Evolutionary conservation across 2,797 vertebrate species (phyloP), one percentile per base, ranked within the genome.

Genomic region (Hafferia zeledoni): DNA sequence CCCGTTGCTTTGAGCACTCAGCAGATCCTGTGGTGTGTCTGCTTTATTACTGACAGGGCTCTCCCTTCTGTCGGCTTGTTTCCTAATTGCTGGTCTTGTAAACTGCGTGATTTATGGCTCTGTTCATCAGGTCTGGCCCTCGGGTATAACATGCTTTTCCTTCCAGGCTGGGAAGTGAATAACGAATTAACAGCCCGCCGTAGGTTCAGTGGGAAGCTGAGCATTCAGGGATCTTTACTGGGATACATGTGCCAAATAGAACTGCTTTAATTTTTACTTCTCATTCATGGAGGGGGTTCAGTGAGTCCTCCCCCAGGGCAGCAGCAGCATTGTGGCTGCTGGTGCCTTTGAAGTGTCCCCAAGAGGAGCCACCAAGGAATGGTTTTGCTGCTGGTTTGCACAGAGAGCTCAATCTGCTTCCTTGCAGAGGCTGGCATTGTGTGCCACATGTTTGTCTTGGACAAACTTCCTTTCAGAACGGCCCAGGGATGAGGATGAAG

Each of bases 41-140:
- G 92, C 95, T 94, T 97, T 93, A 93, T 94, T 95, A 93, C 91
- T 93, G 95, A 93, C 93, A 87, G 92, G 89, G 89, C 88, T 91
- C 87, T 95, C 94, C 94, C 97, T 96, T 93, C 95, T 94, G 91
- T 92, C 95, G 24, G 96, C 97, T 96, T 97, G 96, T 96, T 97
- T 97, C 97, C 96, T 98, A 97, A 97, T 97, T 91, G 95, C 95
- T 77, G 89, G 95, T 89, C 95, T 97, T 95, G 96, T 97, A 98
- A 97, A 97, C 92, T 81, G 94, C 24, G 46, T 98, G 97, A 97
- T 98, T 98, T 98, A 98, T 97, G 95, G 91, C 96, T 92, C 77
- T 75, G 71, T 94, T 98, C 94, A 94, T 97, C 94, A 72, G 64
- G 39, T 83, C 95, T 94, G 96, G 95, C 96, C 96, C 97, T 94